These are phyloP conservation scores for Leuciscus waleckii DNA, from an alignment of 2,797 vertebrate genomes.

Conservation along the genomic window DNA sequence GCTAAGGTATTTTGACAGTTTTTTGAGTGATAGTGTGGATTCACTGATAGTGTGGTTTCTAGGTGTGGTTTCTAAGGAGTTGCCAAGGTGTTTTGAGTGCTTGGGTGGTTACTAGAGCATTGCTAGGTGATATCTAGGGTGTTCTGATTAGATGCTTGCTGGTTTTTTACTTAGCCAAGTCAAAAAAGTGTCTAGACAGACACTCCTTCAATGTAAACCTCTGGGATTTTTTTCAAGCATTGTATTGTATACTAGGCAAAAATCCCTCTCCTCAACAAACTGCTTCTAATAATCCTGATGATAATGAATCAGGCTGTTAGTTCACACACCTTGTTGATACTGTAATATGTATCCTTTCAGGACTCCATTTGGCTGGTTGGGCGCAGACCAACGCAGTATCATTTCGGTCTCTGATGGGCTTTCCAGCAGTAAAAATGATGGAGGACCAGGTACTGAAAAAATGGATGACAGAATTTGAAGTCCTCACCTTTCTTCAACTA, in stretches of 20 bases:
- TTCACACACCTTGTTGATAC: constrained; percentile 80
- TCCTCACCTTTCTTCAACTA: neutral
- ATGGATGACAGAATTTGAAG: neutral
- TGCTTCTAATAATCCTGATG: neutral
- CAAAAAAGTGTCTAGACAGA: neutral
- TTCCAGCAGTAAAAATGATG: constrained; percentile 77
- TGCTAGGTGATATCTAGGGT: neutral
- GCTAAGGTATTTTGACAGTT: too few relatives aligned
- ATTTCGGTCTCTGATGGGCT: constrained; percentile 85
- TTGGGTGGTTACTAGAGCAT: too few relatives aligned
- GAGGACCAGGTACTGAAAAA: constrained; percentile 82
- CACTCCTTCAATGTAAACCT: neutral
- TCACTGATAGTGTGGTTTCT: too few relatives aligned
- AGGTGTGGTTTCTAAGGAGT: too few relatives aligned
- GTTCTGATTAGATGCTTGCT: neutral
- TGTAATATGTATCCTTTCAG: constrained; percentile 81
- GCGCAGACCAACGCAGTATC: constrained; percentile 82
- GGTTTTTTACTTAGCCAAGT: neutral
- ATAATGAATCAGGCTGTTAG: neutral
- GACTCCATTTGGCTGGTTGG: constrained; percentile 80
- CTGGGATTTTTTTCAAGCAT: neutral
- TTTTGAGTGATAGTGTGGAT: too few relatives aligned
- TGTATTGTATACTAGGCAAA: neutral
- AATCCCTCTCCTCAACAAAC: neutral
- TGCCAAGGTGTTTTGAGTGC: too few relatives aligned